Evolutionary conservation across 2,113 vertebrate genomes (phyloP).

Genomic region (Setophaga petechia): DNA sequence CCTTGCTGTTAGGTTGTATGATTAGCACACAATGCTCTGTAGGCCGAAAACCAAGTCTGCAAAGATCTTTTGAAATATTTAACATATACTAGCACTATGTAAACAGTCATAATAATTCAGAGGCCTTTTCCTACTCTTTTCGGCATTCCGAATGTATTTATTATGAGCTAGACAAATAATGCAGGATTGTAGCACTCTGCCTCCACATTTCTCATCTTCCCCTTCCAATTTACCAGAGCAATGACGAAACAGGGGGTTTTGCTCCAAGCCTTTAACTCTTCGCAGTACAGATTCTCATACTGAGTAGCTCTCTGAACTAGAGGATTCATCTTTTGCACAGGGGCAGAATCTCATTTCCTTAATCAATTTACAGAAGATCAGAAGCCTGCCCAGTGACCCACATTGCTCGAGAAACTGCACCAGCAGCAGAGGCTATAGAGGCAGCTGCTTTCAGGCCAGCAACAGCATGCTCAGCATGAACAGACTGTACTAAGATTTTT

Average conservation of each 20-base stretch:
- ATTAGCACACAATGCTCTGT: background rate
- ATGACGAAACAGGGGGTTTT: background rate
- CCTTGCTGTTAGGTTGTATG: background rate
- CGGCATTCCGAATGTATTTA: background rate
- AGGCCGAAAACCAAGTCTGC: background rate
- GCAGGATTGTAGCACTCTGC: background rate
- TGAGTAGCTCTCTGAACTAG: fast-evolving
- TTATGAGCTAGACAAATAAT: background rate
- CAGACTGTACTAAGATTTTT: constrained; percentile 61
- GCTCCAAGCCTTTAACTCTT: background rate
- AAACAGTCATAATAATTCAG: constrained; percentile 25
- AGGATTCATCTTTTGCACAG: background rate
- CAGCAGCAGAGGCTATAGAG: background rate
- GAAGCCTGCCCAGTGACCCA: constrained; percentile 32
- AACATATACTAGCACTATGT: background rate
- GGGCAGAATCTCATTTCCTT: background rate
- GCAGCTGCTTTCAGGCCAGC: constrained; percentile 58
- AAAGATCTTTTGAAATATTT: constrained; percentile 32
- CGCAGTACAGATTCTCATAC: background rate
- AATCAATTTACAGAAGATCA: background rate
- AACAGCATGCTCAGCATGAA: constrained; percentile 54
- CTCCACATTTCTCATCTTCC: background rate
- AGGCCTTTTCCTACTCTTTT: background rate
- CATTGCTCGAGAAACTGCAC: background rate
- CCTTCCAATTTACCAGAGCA: background rate